These are phyloP conservation scores for Helostoma temminkii DNA, from an alignment of 2,797 vertebrate species.

Conservation along the genomic window DNA sequence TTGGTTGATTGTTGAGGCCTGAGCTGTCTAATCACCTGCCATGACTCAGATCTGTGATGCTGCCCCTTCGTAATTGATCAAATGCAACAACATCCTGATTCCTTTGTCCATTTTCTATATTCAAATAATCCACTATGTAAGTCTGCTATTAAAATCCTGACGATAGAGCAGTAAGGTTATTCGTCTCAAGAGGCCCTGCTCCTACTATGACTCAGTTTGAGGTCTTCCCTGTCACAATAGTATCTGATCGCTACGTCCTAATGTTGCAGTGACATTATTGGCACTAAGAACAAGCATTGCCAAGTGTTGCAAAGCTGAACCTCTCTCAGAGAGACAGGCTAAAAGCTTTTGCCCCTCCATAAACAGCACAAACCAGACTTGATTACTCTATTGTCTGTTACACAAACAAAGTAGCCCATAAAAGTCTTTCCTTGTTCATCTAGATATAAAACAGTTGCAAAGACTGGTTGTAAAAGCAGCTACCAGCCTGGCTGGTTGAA, in stretches of 20 bases:
- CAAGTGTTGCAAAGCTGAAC: conserved; percentile 38
- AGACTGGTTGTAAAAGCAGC: conserved; percentile 24
- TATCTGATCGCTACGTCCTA: conserved; percentile 53
- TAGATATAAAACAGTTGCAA: conserved; percentile 15
- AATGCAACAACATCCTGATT: conserved; percentile 50
- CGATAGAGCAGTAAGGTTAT: conserved; percentile 42
- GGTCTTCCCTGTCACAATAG: conserved; percentile 40
- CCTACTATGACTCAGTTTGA: conserved; percentile 51
- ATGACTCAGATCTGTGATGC: conserved; percentile 69
- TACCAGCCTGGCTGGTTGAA: conserved; percentile 43
- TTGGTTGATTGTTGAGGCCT: conserved; percentile 59
- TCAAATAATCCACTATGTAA: conserved; percentile 37
- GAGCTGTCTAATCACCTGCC: conserved; percentile 64
- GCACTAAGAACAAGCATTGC: conserved; percentile 11
- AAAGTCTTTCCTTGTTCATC: conserved; percentile 20
- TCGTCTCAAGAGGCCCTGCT: conserved; percentile 51
- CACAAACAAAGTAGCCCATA: conserved; percentile 2
- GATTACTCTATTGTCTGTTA: conserved; percentile 1
- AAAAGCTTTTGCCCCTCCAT: conserved; percentile 30
- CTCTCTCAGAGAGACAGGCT: conserved; percentile 17
- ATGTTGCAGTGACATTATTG: conserved; percentile 45
- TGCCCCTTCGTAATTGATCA: conserved; percentile 60
- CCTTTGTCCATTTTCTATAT: conserved; percentile 60
- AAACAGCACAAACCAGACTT: conserved; percentile 16
- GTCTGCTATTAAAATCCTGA: conserved; percentile 54